A percentile compares a stretch with the other conserved stretches of the same genome.
Evolutionary conservation across 1,140 invertebrate genomes (phyloP).

Genomic region (Lethrus apterus): DNA sequence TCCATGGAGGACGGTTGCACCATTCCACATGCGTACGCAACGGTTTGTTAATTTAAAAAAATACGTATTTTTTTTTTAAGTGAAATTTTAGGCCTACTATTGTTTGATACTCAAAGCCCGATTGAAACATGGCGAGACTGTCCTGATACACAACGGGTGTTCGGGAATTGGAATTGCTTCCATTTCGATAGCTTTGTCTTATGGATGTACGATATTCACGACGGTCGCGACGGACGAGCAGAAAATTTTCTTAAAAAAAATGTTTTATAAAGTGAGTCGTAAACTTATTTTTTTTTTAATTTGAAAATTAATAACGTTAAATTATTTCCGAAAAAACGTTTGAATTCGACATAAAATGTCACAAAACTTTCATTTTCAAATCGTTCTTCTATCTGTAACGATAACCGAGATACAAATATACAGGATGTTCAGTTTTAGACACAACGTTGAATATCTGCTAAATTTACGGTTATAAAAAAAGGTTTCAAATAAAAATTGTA

Average conservation of each 20-base stretch:
- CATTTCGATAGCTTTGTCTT: slow-evolving; percentile 53
- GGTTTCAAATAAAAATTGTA: too few relatives aligned
- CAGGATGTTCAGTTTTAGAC: too few relatives aligned
- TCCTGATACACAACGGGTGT: slow-evolving; percentile 62
- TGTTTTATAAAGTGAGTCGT: slow-evolving; percentile 29
- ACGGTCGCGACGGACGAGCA: slow-evolving; percentile 44
- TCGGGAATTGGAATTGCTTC: slow-evolving; percentile 66
- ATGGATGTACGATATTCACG: slow-evolving; percentile 42
- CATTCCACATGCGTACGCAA: slow-evolving; percentile 53
- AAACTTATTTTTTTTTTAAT: too few relatives aligned
- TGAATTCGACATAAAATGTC: too few relatives aligned
- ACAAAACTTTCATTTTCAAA: too few relatives aligned
- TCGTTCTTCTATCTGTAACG: too few relatives aligned
- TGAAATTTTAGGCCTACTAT: slow-evolving; percentile 46
- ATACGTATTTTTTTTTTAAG: too few relatives aligned
- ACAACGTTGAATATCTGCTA: too few relatives aligned
- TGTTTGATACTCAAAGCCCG: slow-evolving; percentile 50
- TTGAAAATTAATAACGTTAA: too few relatives aligned
- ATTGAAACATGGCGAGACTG: slow-evolving; percentile 48
- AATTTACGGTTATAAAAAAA: too few relatives aligned
- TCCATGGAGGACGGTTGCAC: slow-evolving; percentile 52
- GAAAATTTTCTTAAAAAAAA: slow-evolving; percentile 31
- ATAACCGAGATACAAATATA: too few relatives aligned
- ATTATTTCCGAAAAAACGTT: too few relatives aligned
- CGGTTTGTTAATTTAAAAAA: slow-evolving; percentile 42